phyloP scores from a whole-genome alignment of 1,140 invertebrate species.

The Harlomillsia oculata region DNA sequence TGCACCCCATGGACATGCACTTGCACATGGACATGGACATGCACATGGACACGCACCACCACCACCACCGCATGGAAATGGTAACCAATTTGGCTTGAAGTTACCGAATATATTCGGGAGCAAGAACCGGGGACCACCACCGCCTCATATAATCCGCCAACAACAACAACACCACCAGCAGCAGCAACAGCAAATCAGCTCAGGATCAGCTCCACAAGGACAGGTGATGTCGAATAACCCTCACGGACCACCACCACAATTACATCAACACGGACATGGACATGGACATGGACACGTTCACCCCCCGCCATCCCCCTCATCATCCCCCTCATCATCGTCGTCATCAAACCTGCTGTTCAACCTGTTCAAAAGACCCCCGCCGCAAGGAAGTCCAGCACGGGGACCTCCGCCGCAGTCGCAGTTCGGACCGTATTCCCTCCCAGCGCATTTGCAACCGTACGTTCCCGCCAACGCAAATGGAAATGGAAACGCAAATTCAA shows the following conservation, averaged over 20 bases:
- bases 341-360: too few species aligned
- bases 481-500: background rate
- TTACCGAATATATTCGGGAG: too few species aligned
- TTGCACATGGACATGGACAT: background rate
- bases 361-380: too few species aligned
- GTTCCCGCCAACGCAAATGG: background rate
- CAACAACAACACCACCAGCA: background rate
- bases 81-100: too few species aligned
- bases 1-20: background rate
- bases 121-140: too few species aligned
- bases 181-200: background rate
- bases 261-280: background rate
- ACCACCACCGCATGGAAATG: too few species aligned
- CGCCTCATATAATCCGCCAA: background rate
- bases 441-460: background rate
- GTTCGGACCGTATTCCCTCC: too few species aligned
- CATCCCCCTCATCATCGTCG: too few species aligned
- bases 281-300: too few species aligned
- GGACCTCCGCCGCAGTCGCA: background rate
- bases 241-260: constrained; percentile 3
- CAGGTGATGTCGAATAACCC: background rate
- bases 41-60: too few species aligned
- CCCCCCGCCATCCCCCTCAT: too few species aligned
- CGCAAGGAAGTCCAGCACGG: background rate
- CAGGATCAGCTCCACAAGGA: constrained; percentile 4